Conservation (phyloP, 2,888 invertebrate genomes). For the Zeuzera pyrina region DNA sequence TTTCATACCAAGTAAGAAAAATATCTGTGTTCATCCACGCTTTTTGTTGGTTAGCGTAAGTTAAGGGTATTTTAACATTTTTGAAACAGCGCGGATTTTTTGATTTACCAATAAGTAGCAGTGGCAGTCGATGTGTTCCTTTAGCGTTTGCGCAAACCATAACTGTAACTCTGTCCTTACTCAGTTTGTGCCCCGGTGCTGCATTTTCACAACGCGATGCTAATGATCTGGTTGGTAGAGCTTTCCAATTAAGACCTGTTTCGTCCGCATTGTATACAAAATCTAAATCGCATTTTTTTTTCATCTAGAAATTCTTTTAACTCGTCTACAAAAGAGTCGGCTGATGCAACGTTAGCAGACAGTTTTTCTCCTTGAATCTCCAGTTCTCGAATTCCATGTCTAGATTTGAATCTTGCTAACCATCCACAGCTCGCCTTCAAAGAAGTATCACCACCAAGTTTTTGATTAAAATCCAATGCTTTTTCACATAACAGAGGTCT, state of each 20-base stretch:
- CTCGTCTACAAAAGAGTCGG: conserved; percentile 16
- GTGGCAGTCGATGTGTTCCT: conserved; percentile 1
- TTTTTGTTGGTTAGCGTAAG: conserved; percentile 9
- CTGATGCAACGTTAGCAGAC: conserved; percentile 13
- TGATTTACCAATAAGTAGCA: conserved; percentile 1
- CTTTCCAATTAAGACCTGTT: conserved; percentile 14
- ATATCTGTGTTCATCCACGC: conserved; percentile 8
- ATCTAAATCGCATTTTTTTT: conserved; percentile 2
- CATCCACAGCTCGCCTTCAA: conserved; percentile 21
- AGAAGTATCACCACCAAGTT: conserved; percentile 17
- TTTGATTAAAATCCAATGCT: conserved; percentile 20
- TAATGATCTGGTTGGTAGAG: conserved; percentile 11
- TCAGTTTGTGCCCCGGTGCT: conserved; percentile 4
- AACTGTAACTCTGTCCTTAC: conserved; percentile 2
- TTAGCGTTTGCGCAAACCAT: conserved; percentile 1
- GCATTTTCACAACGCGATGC: conserved; percentile 8
- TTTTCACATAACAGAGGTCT: conserved; percentile 21
- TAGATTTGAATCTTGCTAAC: conserved; percentile 20
- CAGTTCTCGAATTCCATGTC: conserved; percentile 20
- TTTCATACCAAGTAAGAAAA: conserved; percentile 14
- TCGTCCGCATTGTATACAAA: conserved; percentile 11
- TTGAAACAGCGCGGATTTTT: not conserved
- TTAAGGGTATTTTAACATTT: conserved; percentile 5
- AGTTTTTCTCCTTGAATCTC: conserved; percentile 19
- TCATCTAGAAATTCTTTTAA: conserved; percentile 8